Base-by-base conservation (phyloP, 2,888 invertebrate species). In the Tuta absoluta region DNA sequence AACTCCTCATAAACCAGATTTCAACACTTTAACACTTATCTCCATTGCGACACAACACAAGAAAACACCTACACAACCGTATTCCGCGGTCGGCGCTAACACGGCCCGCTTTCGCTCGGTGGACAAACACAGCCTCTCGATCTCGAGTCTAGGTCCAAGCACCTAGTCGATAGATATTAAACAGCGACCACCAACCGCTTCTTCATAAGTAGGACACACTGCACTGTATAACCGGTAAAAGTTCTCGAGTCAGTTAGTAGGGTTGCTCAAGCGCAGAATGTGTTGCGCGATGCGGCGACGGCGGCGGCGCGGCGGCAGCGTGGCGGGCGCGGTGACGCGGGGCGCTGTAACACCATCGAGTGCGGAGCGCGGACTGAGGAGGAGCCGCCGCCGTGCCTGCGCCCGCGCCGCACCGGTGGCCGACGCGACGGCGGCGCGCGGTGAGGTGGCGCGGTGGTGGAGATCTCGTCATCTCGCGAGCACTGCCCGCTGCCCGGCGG, bases 1-100 rank as follows among this genome's bases (percentile, higher is more conserved):
- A 79, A 75, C 82, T 85, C 85, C 80, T 86, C 86, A 85, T 81
- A 86, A 87, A 87, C 84, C 80, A 85, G 85, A 87, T 91, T 87
- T 89, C 88, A 77, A 85, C 87, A 91, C 83, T 86, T 86, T 80
- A 85, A 78, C 88, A 89, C 87, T 89, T 88, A 85, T 87, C 87
- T 86, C 81, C 87, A 89, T 91, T 90, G 80, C 89, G 77, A 89
- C 87, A 81, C 72, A 33, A 10, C 83, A 84, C 76, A 78, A 81
- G 82, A 84, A 85, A 86, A 83, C 86, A 86, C 85, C 82, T 78
- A 85, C 84, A 84, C 82, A 83, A 80, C 82, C 79, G 78, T 84
- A 85, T 86, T 82, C 86, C 80, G 75, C 70, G 67, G 74, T 68
- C 70, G 70, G 73, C 74, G 78, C 78, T 76, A 78, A 78, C 81